These are phyloP conservation scores for Volucella inflata DNA, from an alignment of 2,888 invertebrate species.

Conservation along the genomic window DNA sequence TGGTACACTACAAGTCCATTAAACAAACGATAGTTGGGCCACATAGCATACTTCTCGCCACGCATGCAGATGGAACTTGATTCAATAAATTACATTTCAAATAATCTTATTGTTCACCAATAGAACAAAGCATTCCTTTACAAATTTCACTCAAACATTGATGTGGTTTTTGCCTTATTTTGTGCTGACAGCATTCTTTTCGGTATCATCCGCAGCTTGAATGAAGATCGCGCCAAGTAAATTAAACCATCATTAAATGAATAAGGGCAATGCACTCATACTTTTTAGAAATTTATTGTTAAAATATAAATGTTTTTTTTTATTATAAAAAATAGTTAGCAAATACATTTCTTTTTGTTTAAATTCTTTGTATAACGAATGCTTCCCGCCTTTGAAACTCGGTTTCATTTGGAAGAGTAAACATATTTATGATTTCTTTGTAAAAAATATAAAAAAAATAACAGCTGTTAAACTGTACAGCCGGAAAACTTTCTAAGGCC, in stretches of 20 bases:
- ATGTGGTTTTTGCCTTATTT: too few species aligned
- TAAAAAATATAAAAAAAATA: not conserved
- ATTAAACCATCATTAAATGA: not conserved
- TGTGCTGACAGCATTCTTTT: too few species aligned
- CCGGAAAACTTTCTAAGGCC: not conserved
- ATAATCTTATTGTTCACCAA: too few species aligned
- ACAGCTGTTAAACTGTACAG: not conserved
- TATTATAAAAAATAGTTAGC: conserved; percentile 12
- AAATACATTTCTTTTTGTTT: not conserved
- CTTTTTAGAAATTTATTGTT: conserved; percentile 24
- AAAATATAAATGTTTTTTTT: not conserved
- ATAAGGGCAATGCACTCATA: not conserved
- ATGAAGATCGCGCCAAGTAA: not conserved
- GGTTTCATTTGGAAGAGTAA: not conserved
- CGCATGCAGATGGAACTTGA: too few species aligned
- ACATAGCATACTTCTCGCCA: too few species aligned
- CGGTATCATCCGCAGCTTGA: too few species aligned
- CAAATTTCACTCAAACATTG: too few species aligned
- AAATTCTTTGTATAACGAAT: conserved; percentile 15
- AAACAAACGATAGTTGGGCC: too few species aligned
- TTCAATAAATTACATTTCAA: too few species aligned
- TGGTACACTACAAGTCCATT: too few species aligned
- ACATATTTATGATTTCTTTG: not conserved
- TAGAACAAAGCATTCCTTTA: too few species aligned
- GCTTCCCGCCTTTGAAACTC: not conserved